Evolutionary conservation across 2,113 vertebrate genomes (phyloP).

Genomic region (Peucedramus taeniatus): DNA sequence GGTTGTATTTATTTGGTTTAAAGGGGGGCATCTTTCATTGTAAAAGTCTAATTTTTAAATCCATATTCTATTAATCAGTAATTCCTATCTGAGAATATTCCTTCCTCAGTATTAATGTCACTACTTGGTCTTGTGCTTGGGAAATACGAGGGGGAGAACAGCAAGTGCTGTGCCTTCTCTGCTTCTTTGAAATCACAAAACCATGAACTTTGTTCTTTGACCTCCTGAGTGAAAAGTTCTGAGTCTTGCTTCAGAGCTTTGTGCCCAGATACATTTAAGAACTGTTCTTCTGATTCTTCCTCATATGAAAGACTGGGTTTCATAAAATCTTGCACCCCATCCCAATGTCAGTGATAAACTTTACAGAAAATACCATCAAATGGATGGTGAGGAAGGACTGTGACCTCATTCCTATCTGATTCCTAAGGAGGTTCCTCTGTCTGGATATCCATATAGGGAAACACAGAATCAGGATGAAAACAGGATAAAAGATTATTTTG

Average conservation of each 20-base stretch:
- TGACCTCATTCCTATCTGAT: background rate
- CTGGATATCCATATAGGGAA: background rate
- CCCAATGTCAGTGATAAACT: background rate
- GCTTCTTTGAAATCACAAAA: background rate
- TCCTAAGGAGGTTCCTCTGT: background rate
- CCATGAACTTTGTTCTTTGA: background rate
- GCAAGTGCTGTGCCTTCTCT: background rate
- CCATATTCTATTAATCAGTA: background rate
- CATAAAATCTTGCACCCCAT: background rate
- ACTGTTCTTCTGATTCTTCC: background rate
- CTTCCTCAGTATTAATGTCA: background rate
- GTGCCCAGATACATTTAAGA: background rate
- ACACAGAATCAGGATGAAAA: background rate
- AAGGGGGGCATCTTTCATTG: background rate
- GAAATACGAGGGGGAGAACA: background rate
- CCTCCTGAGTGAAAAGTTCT: background rate
- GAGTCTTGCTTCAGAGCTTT: background rate
- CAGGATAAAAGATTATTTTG: background rate
- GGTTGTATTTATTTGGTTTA: background rate
- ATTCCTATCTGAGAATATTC: background rate
- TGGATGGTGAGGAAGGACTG: background rate
- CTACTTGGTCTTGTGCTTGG: background rate
- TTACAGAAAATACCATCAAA: background rate
- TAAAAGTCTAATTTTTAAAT: background rate
- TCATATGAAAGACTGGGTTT: background rate